phyloP scores from a whole-genome alignment of 1,140 invertebrate species.

The Anagrus nilaparvatae region DNA sequence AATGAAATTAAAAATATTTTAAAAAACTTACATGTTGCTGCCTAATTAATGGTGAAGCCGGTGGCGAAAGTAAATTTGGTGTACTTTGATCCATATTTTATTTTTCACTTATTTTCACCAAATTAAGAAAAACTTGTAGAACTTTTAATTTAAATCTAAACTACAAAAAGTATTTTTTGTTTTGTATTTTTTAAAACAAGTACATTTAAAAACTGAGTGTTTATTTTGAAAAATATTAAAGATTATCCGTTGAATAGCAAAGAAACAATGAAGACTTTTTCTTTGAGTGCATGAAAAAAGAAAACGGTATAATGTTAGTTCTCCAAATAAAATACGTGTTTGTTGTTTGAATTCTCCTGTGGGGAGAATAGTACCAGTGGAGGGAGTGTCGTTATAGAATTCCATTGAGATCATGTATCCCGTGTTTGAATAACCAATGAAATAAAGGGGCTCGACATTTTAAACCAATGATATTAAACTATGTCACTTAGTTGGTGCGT shows the following conservation, averaged over 20 bases:
- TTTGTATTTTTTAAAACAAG: background rate
- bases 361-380: conserved; percentile 1
- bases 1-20: conserved; percentile 11
- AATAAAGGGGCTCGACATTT: conserved; percentile 18
- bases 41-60: conserved; percentile 46
- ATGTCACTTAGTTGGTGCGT: conserved; percentile 34
- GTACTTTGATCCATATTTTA: conserved; percentile 10
- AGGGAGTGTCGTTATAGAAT: conserved; percentile 20
- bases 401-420: conserved; percentile 28
- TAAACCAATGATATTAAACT: conserved; percentile 29
- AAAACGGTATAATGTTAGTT: too few relatives aligned
- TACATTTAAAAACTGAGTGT: background rate
- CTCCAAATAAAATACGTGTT: background rate
- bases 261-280: background rate
- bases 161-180: conserved; percentile 29
- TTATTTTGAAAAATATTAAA: background rate
- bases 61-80: conserved; percentile 43
- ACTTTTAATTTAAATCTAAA: conserved; percentile 28
- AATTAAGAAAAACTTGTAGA: conserved; percentile 16
- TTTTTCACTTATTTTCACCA: background rate
- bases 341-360: background rate
- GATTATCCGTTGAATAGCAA: conserved; percentile 3
- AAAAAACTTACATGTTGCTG: conserved; percentile 42
- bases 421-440: conserved; percentile 29
- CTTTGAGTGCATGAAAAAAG: background rate